Conservation (phyloP, 2,888 invertebrate species). For the Orthonychiurus folsomi region DNA sequence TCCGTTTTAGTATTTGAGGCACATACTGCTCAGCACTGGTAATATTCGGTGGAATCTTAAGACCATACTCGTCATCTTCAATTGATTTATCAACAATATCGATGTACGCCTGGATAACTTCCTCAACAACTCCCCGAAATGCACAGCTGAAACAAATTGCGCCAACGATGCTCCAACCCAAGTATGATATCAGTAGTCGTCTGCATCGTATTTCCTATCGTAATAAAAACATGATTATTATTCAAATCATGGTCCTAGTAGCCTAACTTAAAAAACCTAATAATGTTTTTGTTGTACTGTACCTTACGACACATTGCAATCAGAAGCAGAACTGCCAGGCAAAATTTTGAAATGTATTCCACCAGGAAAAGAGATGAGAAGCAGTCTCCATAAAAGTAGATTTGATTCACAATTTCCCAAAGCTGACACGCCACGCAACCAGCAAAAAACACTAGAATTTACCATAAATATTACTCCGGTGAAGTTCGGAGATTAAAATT, state of each 20-base stretch:
- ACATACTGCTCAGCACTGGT: slow-evolving; percentile 1
- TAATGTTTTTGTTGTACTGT: no score
- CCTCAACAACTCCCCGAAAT: slow-evolving; percentile 5
- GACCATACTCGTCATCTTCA: slow-evolving; percentile 1
- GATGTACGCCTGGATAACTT: slow-evolving; percentile 7
- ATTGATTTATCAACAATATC: slow-evolving; percentile 10
- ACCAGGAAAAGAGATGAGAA: not conserved
- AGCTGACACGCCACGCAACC: not conserved
- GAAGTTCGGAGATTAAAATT: no score
- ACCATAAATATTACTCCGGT: not conserved
- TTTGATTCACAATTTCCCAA: not conserved
- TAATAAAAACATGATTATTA: no score
- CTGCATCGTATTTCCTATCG: no score
- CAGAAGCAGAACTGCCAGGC: not conserved
- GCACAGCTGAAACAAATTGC: slow-evolving; percentile 10
- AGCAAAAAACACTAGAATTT: not conserved
- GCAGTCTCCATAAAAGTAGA: not conserved
- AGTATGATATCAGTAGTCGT: not conserved
- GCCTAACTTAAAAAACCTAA: no score
- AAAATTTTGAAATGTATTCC: not conserved
- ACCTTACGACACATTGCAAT: not conserved
- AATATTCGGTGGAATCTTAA: not conserved
- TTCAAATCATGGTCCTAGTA: no score
- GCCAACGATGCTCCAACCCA: slow-evolving; percentile 6
- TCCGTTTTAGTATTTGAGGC: not conserved